Conservation (phyloP, 2,797 vertebrate genomes). For the Dipus sagitta region DNA sequence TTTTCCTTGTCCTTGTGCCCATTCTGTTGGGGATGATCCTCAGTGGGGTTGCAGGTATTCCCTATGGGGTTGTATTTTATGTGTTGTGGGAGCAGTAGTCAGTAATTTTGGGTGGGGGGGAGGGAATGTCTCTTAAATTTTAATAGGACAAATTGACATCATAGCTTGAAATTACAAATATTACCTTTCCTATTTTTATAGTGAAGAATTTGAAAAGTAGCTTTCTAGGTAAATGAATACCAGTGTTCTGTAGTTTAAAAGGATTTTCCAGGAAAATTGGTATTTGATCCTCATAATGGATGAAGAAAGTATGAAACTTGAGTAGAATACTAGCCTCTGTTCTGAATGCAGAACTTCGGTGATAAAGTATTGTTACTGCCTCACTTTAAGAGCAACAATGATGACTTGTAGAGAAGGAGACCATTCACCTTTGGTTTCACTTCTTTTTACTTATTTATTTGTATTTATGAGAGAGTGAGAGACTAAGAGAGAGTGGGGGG, state of each 20-base stretch:
- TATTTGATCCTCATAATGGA: slow-evolving; percentile 8
- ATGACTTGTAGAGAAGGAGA: background rate
- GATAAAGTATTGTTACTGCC: background rate
- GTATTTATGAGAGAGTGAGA: too few relatives aligned
- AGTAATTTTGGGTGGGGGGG: too few relatives aligned
- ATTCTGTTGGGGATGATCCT: too few relatives aligned
- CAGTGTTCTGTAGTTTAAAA: background rate
- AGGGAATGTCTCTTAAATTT: slow-evolving; percentile 38
- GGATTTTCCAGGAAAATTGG: background rate
- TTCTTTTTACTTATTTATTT: too few relatives aligned
- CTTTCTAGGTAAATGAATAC: slow-evolving; percentile 64
- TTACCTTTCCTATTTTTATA: slow-evolving; percentile 57
- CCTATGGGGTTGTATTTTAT: too few relatives aligned
- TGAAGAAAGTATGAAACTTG: background rate
- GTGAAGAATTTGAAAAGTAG: slow-evolving; percentile 72
- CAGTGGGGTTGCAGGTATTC: too few relatives aligned
- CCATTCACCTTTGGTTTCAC: background rate
- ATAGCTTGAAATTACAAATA: slow-evolving; percentile 66
- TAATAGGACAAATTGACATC: slow-evolving; percentile 63
- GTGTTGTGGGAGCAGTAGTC: too few relatives aligned
- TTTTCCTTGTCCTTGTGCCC: too few relatives aligned
- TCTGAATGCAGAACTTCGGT: background rate
- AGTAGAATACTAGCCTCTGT: background rate
- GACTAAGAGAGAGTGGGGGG: too few relatives aligned
- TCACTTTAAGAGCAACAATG: background rate